Base-by-base conservation (phyloP, 2,113 vertebrate species). In the Gallinago undulata region DNA sequence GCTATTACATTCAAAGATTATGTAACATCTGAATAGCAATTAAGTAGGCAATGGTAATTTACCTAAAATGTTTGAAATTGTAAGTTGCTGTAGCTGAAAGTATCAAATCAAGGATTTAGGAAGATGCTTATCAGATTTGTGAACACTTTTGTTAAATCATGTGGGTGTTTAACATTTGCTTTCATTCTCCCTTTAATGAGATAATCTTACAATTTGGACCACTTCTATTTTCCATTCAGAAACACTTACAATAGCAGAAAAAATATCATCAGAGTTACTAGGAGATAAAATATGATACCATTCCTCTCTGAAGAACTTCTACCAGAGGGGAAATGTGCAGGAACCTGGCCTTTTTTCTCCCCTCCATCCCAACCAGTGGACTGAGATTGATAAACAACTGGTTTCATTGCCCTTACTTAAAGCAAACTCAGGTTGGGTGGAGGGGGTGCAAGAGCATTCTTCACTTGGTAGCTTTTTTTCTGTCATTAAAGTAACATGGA, bases 401-500 rank as follows among this genome's bases (percentile, higher is more conserved):
- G 5, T 84, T 87, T 84, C 1, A 1, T 74, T 79, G 28, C 25
- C 23, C 10, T 92, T 35, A 10, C 30, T 63, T 22, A 70, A 51
- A 86, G 45, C 28, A 77, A 82, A 53, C 19, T 67, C 7, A 22
- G 5, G 28, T 81, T 86, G 57, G 33, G 23, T 76, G 27, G 45
- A 68, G 17, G 15, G 37, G 28, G 33, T 86, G 27, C 23, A 63
- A 67, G 24, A 75, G 47, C 33, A 19, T 53, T 21, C 35, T 91
- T 69, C 33, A 10, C 84, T 90, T 69, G 62, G 45, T 86, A 53
- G 72, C 37, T 39, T 74, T 85, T 76, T 67, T 62, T 56, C 47
- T 90, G 60, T 73, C 63, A 69, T 56, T 93, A 75, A 94, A 90
- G 77, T 84, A 83, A 86, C 23, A 13, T 96, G 95, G 93, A 94